Conservation (phyloP, 2,888 invertebrate species). For the Dichetophora obliterata region DNA sequence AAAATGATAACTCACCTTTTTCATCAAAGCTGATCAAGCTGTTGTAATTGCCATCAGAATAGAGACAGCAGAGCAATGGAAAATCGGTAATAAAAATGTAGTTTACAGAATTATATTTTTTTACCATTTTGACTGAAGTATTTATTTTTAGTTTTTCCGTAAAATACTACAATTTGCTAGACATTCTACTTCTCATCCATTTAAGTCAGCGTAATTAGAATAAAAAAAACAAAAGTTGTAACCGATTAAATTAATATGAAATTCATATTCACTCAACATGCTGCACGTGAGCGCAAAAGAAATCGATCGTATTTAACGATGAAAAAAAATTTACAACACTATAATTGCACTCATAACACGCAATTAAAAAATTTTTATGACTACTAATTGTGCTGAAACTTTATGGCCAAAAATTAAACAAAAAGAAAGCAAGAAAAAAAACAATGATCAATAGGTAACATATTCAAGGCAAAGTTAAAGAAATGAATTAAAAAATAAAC, state of each 20-base stretch:
- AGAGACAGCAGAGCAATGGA: too few relatives aligned
- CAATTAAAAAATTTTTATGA: conserved; percentile 17
- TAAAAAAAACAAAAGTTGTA: not conserved
- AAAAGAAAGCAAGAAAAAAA: not conserved
- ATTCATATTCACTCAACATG: not conserved
- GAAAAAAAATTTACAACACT: conserved; percentile 19
- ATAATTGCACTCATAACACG: conserved; percentile 32
- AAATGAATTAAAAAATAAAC: not conserved
- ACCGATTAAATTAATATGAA: not conserved
- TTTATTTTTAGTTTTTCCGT: too few relatives aligned
- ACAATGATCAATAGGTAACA: not conserved
- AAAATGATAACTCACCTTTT: too few relatives aligned
- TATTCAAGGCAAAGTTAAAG: not conserved
- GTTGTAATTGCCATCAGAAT: too few relatives aligned
- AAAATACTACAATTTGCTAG: too few relatives aligned
- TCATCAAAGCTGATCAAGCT: too few relatives aligned
- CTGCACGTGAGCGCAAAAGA: conserved; percentile 15
- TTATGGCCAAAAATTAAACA: conserved; percentile 21
- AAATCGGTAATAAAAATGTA: too few relatives aligned
- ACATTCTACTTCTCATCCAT: too few relatives aligned
- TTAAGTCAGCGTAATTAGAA: too few relatives aligned
- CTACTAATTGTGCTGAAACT: conserved; percentile 12
- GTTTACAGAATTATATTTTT: too few relatives aligned
- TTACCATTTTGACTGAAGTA: too few relatives aligned
- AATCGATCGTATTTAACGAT: conserved; percentile 22